These are phyloP conservation scores for Brachynemurus nebulosus DNA, from an alignment of 2,888 invertebrate genomes.

Conservation along the genomic window DNA sequence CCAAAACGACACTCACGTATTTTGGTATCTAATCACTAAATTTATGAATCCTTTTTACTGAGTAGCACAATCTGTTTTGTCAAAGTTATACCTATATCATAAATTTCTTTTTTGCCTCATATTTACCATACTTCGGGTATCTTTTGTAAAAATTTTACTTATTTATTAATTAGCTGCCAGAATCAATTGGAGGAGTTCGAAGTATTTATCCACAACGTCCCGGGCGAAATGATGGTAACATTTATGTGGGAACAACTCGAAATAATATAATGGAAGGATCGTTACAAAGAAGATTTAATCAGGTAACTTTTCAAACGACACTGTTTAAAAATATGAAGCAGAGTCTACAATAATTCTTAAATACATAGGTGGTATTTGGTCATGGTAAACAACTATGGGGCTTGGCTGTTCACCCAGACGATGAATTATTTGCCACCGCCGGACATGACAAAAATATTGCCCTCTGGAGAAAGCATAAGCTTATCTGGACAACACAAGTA, in stretches of 20 bases:
- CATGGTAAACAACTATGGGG: conserved; percentile 82
- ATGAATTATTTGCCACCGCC: conserved; percentile 82
- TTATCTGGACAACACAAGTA: conserved; percentile 77
- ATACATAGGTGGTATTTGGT: conserved; percentile 66
- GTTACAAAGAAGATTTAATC: conserved; percentile 73
- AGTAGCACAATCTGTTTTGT: too few relatives aligned
- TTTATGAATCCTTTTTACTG: too few relatives aligned
- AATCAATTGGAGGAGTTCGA: conserved; percentile 75
- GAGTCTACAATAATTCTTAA: conserved; percentile 6
- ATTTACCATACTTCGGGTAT: conserved; percentile 9
- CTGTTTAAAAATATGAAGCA: not conserved
- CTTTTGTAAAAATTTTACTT: not conserved
- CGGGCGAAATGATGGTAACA: conserved; percentile 76
- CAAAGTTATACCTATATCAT: too few relatives aligned
- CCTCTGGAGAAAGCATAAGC: conserved; percentile 78
- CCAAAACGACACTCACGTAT: too few relatives aligned
- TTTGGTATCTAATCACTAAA: too few relatives aligned
- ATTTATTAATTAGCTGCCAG: conserved; percentile 51
- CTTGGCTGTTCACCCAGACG: conserved; percentile 77
- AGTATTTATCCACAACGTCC: conserved; percentile 81
- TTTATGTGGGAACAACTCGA: conserved; percentile 80
- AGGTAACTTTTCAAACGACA: conserved; percentile 32
- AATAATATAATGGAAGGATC: conserved; percentile 87
- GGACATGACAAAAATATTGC: conserved; percentile 85
- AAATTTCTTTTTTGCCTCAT: too few relatives aligned